Evolutionary conservation across 2,113 vertebrate genomes (phyloP), one percentile per base, ranked within the genome.

Genomic region (Arvicanthis niloticus): DNA sequence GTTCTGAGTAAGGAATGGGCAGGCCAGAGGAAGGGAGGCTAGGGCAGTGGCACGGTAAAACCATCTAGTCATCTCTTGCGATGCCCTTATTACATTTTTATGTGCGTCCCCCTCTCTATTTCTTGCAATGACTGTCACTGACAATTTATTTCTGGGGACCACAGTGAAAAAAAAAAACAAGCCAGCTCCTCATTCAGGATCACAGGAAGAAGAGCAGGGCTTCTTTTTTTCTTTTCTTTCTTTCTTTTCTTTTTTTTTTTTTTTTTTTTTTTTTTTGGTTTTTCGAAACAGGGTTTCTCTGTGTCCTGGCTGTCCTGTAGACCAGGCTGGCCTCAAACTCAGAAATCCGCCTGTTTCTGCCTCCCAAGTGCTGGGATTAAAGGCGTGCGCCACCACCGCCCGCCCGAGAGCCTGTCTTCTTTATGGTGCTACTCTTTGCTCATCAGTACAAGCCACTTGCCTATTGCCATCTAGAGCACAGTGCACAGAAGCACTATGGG

Each of bases 91-190:
- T 91, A 84, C 26, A 51, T 7, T 37, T 88, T 96, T 80, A 67
- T 86, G 80, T 51, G 58, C 76, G 45, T 67, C 60, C 51, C 95
- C 26, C 58, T n/a, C 34, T 70, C 16, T 22, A 78, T 8, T 34
- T 24, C 31, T 53, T 62, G 7, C 26, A 42, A 42, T 76, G 62
- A 93, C 86, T 56, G 73, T 76, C 89, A 19, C 81, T n/a, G 77
- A 92, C 53, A 76, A 89, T 78, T 92, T 90, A 88, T 93, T 85
- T 96, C 85, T 86, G 1, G 37, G 48, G 9, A 78, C 53, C 84
- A 82, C 26, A 58, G 34, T 45, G n/a, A 77, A 94, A 88, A 17
- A 81, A 34, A 51, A 73, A 94, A 88, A 13, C 34, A 48, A 86
- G 51, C 34, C 2, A 48, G 89, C 29, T 19, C 37, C 16, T 65